Percentiles rank a stretch among this genome's conserved stretches.
Evolutionary conservation across 2,797 vertebrate species (phyloP).

Genomic region (Rhinophrynus dorsalis): DNA sequence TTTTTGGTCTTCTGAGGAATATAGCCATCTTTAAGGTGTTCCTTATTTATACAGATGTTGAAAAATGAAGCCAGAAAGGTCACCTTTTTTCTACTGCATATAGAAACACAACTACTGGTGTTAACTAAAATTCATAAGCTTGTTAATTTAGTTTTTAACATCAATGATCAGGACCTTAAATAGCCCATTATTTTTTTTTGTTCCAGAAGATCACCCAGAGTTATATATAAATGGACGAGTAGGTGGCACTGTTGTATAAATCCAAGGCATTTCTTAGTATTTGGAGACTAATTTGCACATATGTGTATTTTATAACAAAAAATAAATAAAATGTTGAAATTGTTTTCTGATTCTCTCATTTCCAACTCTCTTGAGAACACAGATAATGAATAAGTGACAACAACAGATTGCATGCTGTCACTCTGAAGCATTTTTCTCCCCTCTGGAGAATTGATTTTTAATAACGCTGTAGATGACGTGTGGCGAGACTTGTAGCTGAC

Average conservation of each 20-base stretch:
- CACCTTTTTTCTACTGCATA: too few relatives aligned
- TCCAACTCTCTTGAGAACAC: slow-evolving; percentile 52
- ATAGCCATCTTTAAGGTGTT: too few relatives aligned
- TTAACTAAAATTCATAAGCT: too few relatives aligned
- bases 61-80: too few relatives aligned
- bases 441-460: slow-evolving; percentile 71
- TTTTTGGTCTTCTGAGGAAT: too few relatives aligned
- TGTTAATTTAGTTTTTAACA: too few relatives aligned
- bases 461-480: slow-evolving; percentile 69
- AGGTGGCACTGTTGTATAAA: not conserved
- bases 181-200: too few relatives aligned
- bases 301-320: not conserved
- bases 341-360: slow-evolving; percentile 64
- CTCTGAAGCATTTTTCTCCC: slow-evolving; percentile 53
- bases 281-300: not conserved
- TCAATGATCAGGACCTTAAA: too few relatives aligned
- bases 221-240: not conserved
- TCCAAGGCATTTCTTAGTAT: not conserved
- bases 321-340: slow-evolving; percentile 45
- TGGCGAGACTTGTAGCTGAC: slow-evolving; percentile 67
- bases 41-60: too few relatives aligned
- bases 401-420: slow-evolving; percentile 68
- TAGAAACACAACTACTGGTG: too few relatives aligned
- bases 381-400: slow-evolving; percentile 69
- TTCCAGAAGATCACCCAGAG: not conserved